Base-by-base conservation (phyloP, 2,113 vertebrate species). In the Heteronetta atricapilla region DNA sequence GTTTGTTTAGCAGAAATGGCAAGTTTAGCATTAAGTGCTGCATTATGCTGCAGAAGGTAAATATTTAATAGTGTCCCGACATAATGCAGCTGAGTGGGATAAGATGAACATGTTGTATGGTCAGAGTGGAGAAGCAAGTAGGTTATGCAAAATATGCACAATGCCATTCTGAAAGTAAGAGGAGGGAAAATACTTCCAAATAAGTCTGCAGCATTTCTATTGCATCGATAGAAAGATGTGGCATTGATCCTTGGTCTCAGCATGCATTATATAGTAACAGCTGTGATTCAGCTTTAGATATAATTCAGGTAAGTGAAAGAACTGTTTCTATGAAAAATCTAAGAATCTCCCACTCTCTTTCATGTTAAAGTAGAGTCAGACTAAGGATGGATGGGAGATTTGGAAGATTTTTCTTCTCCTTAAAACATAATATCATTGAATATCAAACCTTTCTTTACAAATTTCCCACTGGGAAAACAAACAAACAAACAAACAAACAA, bases 31-130 rank as follows among this genome's bases (percentile, higher is more conserved):
- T 90, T 79, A 92, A 96, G 90, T 86, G 85, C 92, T 96, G 82
- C 92, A 94, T 88, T 93, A 90, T 96, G 90, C 93, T 96, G 96
- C 89, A 87, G 92, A 93, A 95, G 67, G 91, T 97, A 97, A 95
- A 97, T 97, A 96, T 96, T 97, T 97, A 96, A 96, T 96, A 74
- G 63, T 93, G 72, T 82, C 92, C 92, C n/a, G 0, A 87, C 69
- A 77, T 69, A 96, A 90, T 90, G 93, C 82, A 74, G 82, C 63
- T 79, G 82, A 85, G 56, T 89, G 82, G 64, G 83, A 42, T 36
- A 73, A 86, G 46, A 90, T 15, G 77, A 92, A 69, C 70, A n/a
- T 42, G 74, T 48, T 81, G 56, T 50, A n/a, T 91, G 84, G 73
- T 80, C 66, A 77, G 86, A 83, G 76, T 36, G 82, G 2, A 86